Base-by-base conservation (phyloP, 2,888 invertebrate species). In the Dolichomitus sp. region DNA sequence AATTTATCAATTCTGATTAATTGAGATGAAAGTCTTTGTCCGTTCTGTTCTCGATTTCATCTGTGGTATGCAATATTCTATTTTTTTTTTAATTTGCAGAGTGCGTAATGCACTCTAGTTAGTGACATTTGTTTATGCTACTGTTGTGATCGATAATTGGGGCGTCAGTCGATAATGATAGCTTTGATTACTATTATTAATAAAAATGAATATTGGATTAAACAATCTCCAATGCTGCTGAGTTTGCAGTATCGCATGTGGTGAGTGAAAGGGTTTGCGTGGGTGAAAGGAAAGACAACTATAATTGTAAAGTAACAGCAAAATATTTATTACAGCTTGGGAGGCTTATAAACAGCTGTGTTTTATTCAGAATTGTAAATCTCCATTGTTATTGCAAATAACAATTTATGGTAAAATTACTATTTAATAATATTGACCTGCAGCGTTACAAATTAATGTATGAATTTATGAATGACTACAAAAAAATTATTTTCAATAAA, bases 1-100 rank as follows among this genome's bases (percentile, higher is more conserved):
- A 30, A 30, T 54, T 27, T 14, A 45, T 42, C 11, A 30, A 59
- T 45, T 12, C 17, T 59, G 59, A 72, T 59, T 14, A 27, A 72
- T 59, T 17, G 70, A 17, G 11, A 57, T 30, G 4, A 33, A 17
- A 54, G 52, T 17, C 33, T n/a, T 23, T 30, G 30, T 23, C 23
- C 14, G 14, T 27, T 52, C n/a, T n/a, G 42, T 14, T 57, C 4
- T 7, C 42, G 30, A 54, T 11, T 40, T n/a, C 23, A 27, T 37
- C n/a, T 27, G 54, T 17, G 30, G 5, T 12, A 45, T n/a, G 7
- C 4, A 11, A 42, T 54, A 17, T 33, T 2, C 33, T n/a, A 30
- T 59, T 2, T 59, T 4, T 6, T 33, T 33, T 30, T n/a, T 33
- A 33, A 23, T 54, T 17, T 50, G 0, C n/a, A 14, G 14, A 14